Evolutionary conservation across 2,888 invertebrate genomes (phyloP), one percentile per base, ranked within the genome.

Genomic region (Troides helena): DNA sequence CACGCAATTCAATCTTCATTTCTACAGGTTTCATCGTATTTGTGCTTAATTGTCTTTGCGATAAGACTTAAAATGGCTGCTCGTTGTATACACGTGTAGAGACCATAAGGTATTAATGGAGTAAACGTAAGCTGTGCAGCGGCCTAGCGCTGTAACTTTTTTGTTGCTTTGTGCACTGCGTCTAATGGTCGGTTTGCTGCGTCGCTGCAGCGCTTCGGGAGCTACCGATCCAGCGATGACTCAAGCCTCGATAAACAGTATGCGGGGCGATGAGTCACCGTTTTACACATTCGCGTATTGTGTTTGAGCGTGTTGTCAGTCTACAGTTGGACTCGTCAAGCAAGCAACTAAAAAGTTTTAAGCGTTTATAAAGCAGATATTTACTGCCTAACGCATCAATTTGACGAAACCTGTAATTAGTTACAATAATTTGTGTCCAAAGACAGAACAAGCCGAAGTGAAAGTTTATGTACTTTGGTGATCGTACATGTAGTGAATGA

Each of bases 201-300:
- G 89, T 91, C 92, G 92, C 90, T 91, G 78, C 77, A 82, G 1
- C 83, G 91, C 90, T 89, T 80, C 72, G 0, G 68, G 75, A 74
- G 80, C 78, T 76, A 83, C 80, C 80, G 76, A 82, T 84, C 74
- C 73, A 75, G 84, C 89, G 92, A 91, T 91, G 92, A 92, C 91
- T 92, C 92, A 92, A 90, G 92, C 92, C 88, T 92, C 89, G 87
- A 91, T 92, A 92, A 92, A 92, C 92, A 92, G 92, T 91, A 92
- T 92, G 92, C 92, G 92, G 92, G 92, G 88, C 92, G 92, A 92
- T 92, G 92, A 92, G 91, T 92, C 92, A 92, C 92, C 91, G 87
- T 90, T 92, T 92, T 92, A 92, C 92, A 92, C 92, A 92, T 92
- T 92, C 91, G 92, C 92, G 92, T 92, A 89, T 88, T 91, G 92